phyloP scores from a whole-genome alignment of 2,797 vertebrate genomes.

The Bradypodion pumilum region DNA sequence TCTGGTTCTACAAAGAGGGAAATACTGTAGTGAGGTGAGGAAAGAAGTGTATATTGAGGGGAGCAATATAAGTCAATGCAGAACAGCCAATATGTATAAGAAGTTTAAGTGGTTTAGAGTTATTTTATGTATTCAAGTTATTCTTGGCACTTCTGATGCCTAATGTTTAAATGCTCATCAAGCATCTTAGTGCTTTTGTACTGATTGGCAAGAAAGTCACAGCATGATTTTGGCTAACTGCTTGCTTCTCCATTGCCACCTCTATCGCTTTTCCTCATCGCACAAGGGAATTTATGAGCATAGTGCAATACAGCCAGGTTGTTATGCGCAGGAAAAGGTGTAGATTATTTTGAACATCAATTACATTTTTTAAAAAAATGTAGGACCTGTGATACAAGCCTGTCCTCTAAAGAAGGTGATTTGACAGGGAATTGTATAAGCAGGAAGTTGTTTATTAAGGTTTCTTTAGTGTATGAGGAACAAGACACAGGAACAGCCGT shows the following conservation, averaged over 20 bases:
- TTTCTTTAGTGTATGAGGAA: too few relatives aligned
- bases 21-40: not conserved
- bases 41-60: not conserved
- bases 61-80: not conserved
- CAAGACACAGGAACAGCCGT: too few relatives aligned
- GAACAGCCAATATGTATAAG: not conserved
- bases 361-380: not conserved
- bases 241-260: not conserved
- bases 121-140: not conserved
- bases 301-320: not conserved
- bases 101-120: not conserved
- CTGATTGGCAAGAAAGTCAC: not conserved
- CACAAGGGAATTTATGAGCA: not conserved
- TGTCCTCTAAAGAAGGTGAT: not conserved
- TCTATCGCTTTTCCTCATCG: fast-evolving
- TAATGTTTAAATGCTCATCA: too few relatives aligned
- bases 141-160: too few relatives aligned
- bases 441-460: not conserved
- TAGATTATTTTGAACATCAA: not conserved
- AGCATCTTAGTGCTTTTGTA: not conserved
- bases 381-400: not conserved
- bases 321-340: not conserved
- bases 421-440: not conserved
- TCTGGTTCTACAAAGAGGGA: not conserved
- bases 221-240: not conserved